Evolutionary conservation across 1,140 invertebrate genomes (phyloP).

Genomic region (Triops longicaudatus): DNA sequence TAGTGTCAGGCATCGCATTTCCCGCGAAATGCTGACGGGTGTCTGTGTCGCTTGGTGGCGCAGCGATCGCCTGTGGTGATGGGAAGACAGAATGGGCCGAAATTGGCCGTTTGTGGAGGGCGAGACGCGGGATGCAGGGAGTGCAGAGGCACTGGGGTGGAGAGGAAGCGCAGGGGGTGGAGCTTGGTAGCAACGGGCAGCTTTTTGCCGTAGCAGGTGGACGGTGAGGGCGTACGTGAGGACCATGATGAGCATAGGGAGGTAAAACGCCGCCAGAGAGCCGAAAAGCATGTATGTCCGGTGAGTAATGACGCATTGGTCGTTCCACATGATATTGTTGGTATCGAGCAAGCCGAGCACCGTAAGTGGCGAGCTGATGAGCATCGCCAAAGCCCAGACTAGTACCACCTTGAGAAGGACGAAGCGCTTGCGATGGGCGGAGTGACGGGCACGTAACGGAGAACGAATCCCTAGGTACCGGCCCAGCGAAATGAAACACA

Average conservation of each 20-base stretch:
- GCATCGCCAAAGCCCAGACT: conserved; percentile 75
- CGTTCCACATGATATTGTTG: conserved; percentile 38
- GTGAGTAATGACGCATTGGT: conserved; percentile 74
- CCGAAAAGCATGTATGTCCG: conserved; percentile 77
- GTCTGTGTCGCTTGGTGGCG: conserved; percentile 58
- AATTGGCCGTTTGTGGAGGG: neutral
- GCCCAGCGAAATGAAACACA: conserved; percentile 91
- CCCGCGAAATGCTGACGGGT: conserved; percentile 54
- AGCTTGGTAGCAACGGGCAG: conserved; percentile 29
- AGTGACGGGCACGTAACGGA: conserved; percentile 64
- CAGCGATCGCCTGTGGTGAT: neutral
- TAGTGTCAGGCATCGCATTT: conserved; percentile 54
- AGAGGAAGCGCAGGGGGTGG: neutral
- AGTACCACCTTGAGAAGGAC: conserved; percentile 72
- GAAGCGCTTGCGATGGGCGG: conserved; percentile 53
- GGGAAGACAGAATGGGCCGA: neutral
- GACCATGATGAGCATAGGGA: conserved; percentile 88
- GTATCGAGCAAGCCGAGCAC: conserved; percentile 61
- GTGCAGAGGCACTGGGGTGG: neutral
- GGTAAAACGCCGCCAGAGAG: conserved; percentile 85
- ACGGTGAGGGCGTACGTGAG: conserved; percentile 87
- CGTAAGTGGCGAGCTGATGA: conserved; percentile 78
- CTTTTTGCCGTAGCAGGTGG: conserved; percentile 56
- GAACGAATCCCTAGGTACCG: conserved; percentile 85
- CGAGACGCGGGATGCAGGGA: neutral